A percentile compares a stretch with the other conserved stretches of the same genome.
These are phyloP conservation scores for Acanthurus lineatus DNA, from an alignment of 2,797 vertebrate species.

Conservation along the genomic window DNA sequence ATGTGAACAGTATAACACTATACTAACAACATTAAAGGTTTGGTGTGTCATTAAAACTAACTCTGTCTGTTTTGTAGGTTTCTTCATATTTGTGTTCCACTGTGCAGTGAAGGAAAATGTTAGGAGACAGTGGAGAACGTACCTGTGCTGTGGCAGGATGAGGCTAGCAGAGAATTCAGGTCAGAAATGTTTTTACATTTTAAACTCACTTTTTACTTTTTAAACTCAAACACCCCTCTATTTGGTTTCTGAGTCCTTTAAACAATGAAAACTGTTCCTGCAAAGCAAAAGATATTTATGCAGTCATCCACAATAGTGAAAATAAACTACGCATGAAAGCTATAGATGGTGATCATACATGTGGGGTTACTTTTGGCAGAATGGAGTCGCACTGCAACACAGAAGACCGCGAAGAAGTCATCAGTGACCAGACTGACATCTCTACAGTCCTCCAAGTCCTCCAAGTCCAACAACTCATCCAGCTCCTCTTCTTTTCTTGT, in stretches of 20 bases:
- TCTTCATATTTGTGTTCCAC: constrained; percentile 97
- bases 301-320: neutral
- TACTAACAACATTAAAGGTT: neutral
- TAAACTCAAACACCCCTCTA: neutral
- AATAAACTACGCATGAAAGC: neutral
- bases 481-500: constrained; percentile 87
- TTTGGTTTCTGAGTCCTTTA: neutral
- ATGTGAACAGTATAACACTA: too few relatives aligned
- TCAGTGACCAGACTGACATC: constrained; percentile 86
- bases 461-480: constrained; percentile 87
- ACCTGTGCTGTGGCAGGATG: constrained; percentile 94
- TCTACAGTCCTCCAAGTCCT: constrained; percentile 83
- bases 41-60: neutral
- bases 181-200: constrained; percentile 63
- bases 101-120: constrained; percentile 95
- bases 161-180: constrained; percentile 93
- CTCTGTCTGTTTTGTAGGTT: constrained; percentile 82
- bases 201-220: too few relatives aligned
- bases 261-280: neutral
- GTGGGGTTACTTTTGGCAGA: constrained; percentile 79
- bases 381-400: constrained; percentile 95
- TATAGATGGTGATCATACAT: neutral
- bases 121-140: constrained; percentile 93
- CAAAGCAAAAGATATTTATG: neutral
- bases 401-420: constrained; percentile 87